Conservation (phyloP, 53 echinoderm and acorn worm species). For the Paracentrotus lividus region DNA sequence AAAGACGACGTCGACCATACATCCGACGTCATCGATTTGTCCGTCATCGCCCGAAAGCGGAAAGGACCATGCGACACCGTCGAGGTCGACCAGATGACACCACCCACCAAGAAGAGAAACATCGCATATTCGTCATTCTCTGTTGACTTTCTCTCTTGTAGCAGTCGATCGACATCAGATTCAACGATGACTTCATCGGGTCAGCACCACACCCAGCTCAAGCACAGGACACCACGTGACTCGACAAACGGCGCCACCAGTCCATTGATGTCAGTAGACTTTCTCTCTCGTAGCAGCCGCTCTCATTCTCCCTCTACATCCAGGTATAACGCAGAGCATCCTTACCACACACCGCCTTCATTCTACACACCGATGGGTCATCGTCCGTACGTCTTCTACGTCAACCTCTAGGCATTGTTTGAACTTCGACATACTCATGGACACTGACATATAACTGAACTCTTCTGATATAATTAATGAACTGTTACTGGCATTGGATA, state of each 20-base stretch:
- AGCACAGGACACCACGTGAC: not conserved
- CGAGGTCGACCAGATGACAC: conserved; percentile 21
- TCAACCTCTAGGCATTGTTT: too few species aligned
- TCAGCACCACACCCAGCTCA: not conserved
- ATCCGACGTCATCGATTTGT: not conserved
- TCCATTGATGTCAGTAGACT: conserved; percentile 58
- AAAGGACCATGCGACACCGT: conserved; percentile 22
- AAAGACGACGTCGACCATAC: not conserved
- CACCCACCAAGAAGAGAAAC: not conserved
- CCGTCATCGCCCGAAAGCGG: not conserved
- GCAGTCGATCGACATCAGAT: conserved; percentile 42
- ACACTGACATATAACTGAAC: too few species aligned
- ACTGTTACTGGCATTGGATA: too few species aligned
- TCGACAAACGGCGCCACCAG: conserved; percentile 1
- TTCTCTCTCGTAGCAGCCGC: conserved; percentile 63
- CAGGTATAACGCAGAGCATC: not conserved
- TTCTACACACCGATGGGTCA: too few species aligned
- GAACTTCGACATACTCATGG: too few species aligned
- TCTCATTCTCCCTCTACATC: conserved; percentile 49
- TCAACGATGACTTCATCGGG: not conserved
- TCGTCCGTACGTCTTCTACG: too few species aligned
- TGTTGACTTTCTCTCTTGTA: conserved; percentile 45
- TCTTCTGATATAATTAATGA: too few species aligned
- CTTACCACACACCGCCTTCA: too few species aligned
- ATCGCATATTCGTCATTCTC: not conserved